Evolutionary conservation across 2,113 vertebrate species (phyloP).

Genomic region (Campylomormyrus tamandua): DNA sequence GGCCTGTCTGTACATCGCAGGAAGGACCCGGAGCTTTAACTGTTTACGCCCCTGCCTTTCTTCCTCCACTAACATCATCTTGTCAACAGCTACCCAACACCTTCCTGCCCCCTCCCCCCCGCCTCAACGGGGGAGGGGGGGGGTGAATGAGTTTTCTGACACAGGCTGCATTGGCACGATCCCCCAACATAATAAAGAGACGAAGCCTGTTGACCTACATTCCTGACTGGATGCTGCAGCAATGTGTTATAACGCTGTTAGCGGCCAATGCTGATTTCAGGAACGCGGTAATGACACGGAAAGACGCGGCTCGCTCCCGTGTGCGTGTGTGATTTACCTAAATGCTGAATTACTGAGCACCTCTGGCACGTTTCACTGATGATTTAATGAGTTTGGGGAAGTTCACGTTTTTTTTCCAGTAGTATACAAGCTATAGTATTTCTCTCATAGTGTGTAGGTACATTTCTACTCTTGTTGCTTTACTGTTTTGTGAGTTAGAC

Average conservation of each 20-base stretch:
- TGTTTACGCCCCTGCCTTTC: slow-evolving; percentile 5
- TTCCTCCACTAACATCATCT: neutral
- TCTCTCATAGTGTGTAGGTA: neutral
- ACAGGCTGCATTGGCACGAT: neutral
- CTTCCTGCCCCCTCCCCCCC: slow-evolving; percentile 2
- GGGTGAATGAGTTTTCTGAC: neutral
- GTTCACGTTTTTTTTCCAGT: neutral
- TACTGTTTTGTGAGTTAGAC: neutral
- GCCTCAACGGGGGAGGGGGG: neutral
- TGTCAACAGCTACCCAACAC: neutral
- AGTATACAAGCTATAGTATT: neutral
- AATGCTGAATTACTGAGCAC: neutral
- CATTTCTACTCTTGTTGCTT: neutral
- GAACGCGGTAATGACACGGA: neutral
- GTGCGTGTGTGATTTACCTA: neutral
- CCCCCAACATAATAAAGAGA: neutral
- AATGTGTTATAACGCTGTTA: neutral
- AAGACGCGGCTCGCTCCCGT: neutral
- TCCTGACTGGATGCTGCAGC: neutral
- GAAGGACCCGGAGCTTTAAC: slow-evolving; percentile 10
- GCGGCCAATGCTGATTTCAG: neutral
- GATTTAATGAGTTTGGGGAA: neutral
- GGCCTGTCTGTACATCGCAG: neutral
- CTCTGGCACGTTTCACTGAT: neutral
- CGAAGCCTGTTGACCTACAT: neutral